These are phyloP conservation scores for Trachymyrmex cornetzi DNA, from an alignment of 1,140 invertebrate genomes.

Conservation along the genomic window DNA sequence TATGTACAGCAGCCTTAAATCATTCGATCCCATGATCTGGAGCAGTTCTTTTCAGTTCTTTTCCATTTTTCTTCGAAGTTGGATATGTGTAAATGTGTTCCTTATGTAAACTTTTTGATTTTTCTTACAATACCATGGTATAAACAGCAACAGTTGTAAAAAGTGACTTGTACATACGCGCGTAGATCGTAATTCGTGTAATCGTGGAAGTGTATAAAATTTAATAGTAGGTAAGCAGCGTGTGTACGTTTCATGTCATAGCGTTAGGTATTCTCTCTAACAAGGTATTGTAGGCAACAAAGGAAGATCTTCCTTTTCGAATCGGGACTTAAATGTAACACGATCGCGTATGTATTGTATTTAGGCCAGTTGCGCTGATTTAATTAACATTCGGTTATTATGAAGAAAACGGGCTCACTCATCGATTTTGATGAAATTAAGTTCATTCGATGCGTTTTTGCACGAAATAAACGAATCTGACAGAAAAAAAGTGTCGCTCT, in stretches of 20 bases:
- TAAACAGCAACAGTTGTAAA: not conserved
- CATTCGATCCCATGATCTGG: not conserved
- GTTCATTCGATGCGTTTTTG: too few relatives aligned
- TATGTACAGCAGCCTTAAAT: too few relatives aligned
- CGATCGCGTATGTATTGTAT: not conserved
- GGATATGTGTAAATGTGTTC: not conserved
- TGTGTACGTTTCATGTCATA: not conserved
- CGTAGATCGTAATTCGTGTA: not conserved
- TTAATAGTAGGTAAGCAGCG: slow-evolving; percentile 36
- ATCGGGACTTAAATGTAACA: not conserved
- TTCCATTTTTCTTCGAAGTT: not conserved
- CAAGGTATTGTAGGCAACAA: not conserved
- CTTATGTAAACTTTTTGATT: not conserved
- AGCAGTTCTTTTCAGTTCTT: too few relatives aligned
- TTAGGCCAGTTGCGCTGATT: not conserved
- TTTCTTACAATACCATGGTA: not conserved
- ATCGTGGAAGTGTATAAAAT: not conserved
- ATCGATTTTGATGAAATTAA: too few relatives aligned
- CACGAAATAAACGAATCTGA: too few relatives aligned
- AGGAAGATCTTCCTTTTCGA: not conserved
- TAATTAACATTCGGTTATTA: not conserved
- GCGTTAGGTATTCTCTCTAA: not conserved
- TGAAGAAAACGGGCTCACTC: too few relatives aligned
- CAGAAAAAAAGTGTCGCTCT: too few relatives aligned
- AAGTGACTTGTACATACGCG: not conserved